Evolutionary conservation across 1,140 invertebrate genomes (phyloP), one percentile per base, ranked within the genome.

Genomic region (Drosophila ohnishii): DNA sequence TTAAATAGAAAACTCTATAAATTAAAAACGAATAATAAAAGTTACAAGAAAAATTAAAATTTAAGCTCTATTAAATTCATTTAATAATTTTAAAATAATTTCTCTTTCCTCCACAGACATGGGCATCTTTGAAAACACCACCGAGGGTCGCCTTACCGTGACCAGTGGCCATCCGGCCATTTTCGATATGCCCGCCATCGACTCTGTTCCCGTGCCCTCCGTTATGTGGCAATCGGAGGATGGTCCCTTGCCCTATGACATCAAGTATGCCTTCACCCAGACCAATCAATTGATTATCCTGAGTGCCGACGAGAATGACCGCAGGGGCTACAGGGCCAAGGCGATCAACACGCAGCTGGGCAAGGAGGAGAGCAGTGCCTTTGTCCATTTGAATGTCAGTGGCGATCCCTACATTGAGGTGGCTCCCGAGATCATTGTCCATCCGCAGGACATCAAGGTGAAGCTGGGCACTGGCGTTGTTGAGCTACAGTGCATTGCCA

Each of bases 401-500:
- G 95, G 95, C 3, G 94, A 95, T 90, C 93, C 94, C 1, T 93
- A 92, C 42, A 93, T 93, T 62, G 96, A 97, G 91, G 94, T 98
- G 13, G 94, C 95, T 8, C 97, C 97, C 1, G 93, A 95, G 90
- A 96, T 99, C 44, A 95, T 98, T 30, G 93, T 98, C 5, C 94
- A 94, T 67, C 97, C 97, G 0, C 92, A 95, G 90, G 95, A 98
- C 86, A 94, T 95, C 3, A 95, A 95, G 78, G 94, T 97, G 62
- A 94, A 96, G 56, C 96, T 96, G 91, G 96, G 96, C 44, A 94
- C 96, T 75, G 93, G 94, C 51, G 94, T 95, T 48, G 95, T 95
- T 2, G 94, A 95, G 53, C 92, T 99, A n/a, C 95, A 98, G 87
- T 99, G 98, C 90, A 96, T 99, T 69, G 97, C 97, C 10, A 99